Evolutionary conservation across 2,888 invertebrate species (phyloP).

Genomic region (Lamproptera curius): DNA sequence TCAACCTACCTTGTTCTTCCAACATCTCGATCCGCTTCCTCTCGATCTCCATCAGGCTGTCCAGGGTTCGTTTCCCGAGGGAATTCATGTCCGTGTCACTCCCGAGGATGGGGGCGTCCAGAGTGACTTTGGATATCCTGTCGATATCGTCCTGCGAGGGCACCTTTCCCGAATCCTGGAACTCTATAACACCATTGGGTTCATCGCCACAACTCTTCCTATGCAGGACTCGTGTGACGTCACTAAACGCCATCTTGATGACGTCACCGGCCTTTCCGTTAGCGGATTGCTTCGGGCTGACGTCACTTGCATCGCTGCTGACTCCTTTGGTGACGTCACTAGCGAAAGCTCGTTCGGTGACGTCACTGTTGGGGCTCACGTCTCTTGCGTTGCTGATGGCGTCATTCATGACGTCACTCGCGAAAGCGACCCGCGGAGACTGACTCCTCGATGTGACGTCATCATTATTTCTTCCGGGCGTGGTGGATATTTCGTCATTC

Average conservation of each 20-base stretch:
- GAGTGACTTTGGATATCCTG: constrained; percentile 92
- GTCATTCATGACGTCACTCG: neutral
- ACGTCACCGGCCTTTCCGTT: neutral
- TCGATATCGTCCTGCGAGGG: constrained; percentile 93
- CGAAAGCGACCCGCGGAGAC: too few species aligned
- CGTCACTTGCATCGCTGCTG: neutral
- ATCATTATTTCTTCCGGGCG: neutral
- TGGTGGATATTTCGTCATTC: neutral
- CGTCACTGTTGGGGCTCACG: neutral
- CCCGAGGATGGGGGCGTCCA: constrained; percentile 86
- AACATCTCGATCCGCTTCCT: constrained; percentile 90
- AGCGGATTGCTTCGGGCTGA: neutral
- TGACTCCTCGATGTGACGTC: too few species aligned
- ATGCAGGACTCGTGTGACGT: constrained; percentile 37
- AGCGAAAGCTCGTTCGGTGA: neutral
- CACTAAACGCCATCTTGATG: neutral
- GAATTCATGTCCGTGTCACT: constrained; percentile 82
- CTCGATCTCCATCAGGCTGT: constrained; percentile 93
- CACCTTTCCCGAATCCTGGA: constrained; percentile 62
- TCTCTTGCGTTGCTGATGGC: neutral
- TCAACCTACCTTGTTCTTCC: constrained; percentile 91
- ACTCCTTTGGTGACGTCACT: neutral
- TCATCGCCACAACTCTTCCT: constrained; percentile 73
- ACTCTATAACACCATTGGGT: constrained; percentile 46
- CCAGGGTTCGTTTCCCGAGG: constrained; percentile 87